Evolutionary conservation across 2,797 vertebrate genomes (phyloP), one percentile per base, ranked within the genome.

Genomic region (Leuciscus waleckii): DNA sequence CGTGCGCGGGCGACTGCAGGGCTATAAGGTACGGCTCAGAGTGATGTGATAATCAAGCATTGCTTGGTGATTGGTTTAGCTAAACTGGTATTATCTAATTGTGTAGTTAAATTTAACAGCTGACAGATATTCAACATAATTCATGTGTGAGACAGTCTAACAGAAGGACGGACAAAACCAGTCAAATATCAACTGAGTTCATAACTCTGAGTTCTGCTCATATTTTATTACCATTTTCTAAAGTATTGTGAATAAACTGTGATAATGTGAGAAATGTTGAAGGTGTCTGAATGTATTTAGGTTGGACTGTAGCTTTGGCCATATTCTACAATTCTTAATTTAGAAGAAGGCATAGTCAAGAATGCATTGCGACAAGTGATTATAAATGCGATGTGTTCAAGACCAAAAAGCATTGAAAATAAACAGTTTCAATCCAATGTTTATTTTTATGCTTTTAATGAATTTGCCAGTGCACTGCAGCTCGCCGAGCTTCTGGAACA

Each of bases 1-100:
- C 67, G 93, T 99, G 73, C 95, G 98, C 37, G 98, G 98, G 89
- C 96, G 96, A 84, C 96, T 99, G 71, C 96, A 96, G 91, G 98
- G 98, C 75, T 99, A 98, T 89, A 97, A 95, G 94, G 98, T 97
- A 94, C 8, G 32, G 5, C 32, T 49, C 8, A 5, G 17, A n/a
- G 3, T 71, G 41, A 5, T 19, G 32, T 54, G 3, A 43, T 4
- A 4, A 5, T 16, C 0, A 46, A 29, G 41, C 41, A 43, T 43
- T 43, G 41, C 41, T 43, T 11, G 41, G 10, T 11, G 0, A 43
- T 0, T 43, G 41, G 10, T 43, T 10, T 10, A 3, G 41, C 41
- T 43, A 11, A 43, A 35, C 35, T 35, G 35, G 35, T 35, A 35
- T 35, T 35, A 35, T 35, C 35, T 35, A 35, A 35, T 35, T 43